A percentile compares a stretch with the other conserved stretches of the same genome.
These are phyloP conservation scores for Bombus polaris DNA, from an alignment of 1,140 invertebrate genomes.

Conservation along the genomic window DNA sequence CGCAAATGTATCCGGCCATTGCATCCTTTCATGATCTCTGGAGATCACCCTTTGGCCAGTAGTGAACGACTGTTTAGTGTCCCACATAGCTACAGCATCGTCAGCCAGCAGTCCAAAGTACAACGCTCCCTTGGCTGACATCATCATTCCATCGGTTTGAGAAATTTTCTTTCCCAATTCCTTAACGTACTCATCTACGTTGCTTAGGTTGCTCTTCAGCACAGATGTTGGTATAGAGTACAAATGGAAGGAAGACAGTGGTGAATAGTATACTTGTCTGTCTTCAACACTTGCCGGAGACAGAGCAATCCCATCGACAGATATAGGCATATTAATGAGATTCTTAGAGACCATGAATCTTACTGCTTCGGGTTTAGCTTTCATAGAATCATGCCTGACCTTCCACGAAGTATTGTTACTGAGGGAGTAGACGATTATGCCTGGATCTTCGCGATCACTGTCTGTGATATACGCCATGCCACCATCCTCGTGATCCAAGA, in stretches of 20 bases:
- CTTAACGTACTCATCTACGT: constrained; percentile 78
- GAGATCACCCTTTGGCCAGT: constrained; percentile 85
- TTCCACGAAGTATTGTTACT: constrained; percentile 87
- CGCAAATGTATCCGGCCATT: constrained; percentile 89
- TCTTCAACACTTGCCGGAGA: constrained; percentile 81
- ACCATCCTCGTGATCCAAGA: constrained; percentile 86
- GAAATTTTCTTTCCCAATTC: constrained; percentile 85
- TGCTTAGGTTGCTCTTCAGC: constrained; percentile 81
- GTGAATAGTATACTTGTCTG: constrained; percentile 85
- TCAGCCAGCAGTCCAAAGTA: constrained; percentile 87
- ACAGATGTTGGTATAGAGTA: constrained; percentile 85
- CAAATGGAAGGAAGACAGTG: constrained; percentile 85
- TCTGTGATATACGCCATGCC: constrained; percentile 88
- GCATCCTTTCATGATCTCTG: constrained; percentile 85
- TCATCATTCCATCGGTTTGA: constrained; percentile 88
- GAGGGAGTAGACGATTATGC: constrained; percentile 87
- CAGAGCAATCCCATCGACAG: constrained; percentile 87
- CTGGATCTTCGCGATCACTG: constrained; percentile 85
- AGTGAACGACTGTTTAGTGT: constrained; percentile 81
- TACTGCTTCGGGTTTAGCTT: constrained; percentile 82
- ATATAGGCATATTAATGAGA: constrained; percentile 81
- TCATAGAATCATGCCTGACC: constrained; percentile 86
- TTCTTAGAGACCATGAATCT: constrained; percentile 84
- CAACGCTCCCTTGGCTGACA: constrained; percentile 86
- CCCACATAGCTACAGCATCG: constrained; percentile 87